Conservation (phyloP, 2,797 vertebrate species). For the Notoglanidium macrostoma region DNA sequence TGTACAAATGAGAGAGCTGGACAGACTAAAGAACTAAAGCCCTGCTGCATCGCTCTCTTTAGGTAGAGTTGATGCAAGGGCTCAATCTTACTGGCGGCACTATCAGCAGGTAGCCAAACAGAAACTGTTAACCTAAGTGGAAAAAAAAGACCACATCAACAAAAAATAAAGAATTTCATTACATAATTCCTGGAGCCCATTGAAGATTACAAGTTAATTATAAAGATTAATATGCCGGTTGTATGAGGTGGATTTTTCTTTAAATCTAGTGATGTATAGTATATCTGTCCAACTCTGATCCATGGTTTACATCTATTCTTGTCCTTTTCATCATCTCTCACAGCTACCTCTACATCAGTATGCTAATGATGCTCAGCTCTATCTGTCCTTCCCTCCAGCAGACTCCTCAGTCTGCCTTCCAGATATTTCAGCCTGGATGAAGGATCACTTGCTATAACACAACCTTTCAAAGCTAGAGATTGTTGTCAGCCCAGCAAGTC, state of each 20-base stretch:
- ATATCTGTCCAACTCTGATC: conserved; percentile 8
- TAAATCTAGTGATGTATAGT: neutral
- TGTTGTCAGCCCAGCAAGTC: conserved; percentile 15
- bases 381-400: conserved; percentile 1
- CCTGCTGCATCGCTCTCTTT: neutral
- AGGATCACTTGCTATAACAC: neutral
- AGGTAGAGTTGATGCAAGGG: neutral
- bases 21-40: neutral
- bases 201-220: neutral
- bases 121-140: neutral
- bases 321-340: conserved; percentile 1
- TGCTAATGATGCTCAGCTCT: conserved; percentile 6
- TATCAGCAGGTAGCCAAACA: neutral
- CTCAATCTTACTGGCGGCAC: neutral
- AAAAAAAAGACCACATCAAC: neutral
- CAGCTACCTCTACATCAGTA: conserved; percentile 18
- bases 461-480: conserved; percentile 17
- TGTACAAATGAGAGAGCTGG: neutral
- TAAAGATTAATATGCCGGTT: neutral
- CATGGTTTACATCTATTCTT: conserved; percentile 18
- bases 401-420: conserved; percentile 19
- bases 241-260: neutral
- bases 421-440: conserved; percentile 21
- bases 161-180: neutral
- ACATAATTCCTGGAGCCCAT: neutral